These are phyloP conservation scores for Petrocephalus sullivani DNA, from an alignment of 2,797 vertebrate genomes.

Conservation along the genomic window DNA sequence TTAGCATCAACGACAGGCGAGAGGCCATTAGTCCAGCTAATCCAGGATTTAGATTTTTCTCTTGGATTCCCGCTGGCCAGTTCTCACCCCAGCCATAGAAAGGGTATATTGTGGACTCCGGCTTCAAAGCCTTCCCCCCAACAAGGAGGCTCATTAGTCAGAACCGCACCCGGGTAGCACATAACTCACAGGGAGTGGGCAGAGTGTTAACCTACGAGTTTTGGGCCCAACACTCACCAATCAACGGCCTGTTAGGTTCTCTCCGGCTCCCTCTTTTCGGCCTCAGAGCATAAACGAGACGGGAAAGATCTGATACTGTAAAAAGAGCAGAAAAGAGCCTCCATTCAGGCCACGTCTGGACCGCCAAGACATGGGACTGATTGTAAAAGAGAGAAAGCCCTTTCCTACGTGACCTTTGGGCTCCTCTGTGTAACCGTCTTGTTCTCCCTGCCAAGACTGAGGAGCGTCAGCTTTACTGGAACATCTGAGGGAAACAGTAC, in stretches of 20 bases:
- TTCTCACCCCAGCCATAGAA: constrained; percentile 59
- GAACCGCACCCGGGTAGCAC: constrained; percentile 50
- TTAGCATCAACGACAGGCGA: constrained; percentile 69
- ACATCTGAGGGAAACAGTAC: constrained; percentile 30
- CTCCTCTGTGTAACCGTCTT: constrained; percentile 28
- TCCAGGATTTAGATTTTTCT: constrained; percentile 68
- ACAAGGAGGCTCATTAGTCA: constrained; percentile 54
- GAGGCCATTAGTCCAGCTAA: constrained; percentile 67
- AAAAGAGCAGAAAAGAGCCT: constrained; percentile 27
- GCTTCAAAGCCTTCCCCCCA: constrained; percentile 57
- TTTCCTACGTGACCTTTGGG: constrained; percentile 30
- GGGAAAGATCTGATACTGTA: constrained; percentile 42
- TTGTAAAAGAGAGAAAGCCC: constrained; percentile 23
- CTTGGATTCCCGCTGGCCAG: constrained; percentile 64
- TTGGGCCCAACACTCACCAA: constrained; percentile 52
- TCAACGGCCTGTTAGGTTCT: constrained; percentile 60
- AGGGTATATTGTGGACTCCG: constrained; percentile 59
- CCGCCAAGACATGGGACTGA: constrained; percentile 24
- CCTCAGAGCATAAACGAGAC: constrained; percentile 39
- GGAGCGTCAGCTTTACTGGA: constrained; percentile 19
- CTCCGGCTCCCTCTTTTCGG: constrained; percentile 41
- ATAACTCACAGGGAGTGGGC: constrained; percentile 43
- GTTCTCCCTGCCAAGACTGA: constrained; percentile 26
- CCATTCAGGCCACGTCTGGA: constrained; percentile 26
- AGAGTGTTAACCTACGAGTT: constrained; percentile 35